Evolutionary conservation across 2,888 invertebrate genomes (phyloP), one percentile per base, ranked within the genome.

Genomic region (Philereme vetulata): DNA sequence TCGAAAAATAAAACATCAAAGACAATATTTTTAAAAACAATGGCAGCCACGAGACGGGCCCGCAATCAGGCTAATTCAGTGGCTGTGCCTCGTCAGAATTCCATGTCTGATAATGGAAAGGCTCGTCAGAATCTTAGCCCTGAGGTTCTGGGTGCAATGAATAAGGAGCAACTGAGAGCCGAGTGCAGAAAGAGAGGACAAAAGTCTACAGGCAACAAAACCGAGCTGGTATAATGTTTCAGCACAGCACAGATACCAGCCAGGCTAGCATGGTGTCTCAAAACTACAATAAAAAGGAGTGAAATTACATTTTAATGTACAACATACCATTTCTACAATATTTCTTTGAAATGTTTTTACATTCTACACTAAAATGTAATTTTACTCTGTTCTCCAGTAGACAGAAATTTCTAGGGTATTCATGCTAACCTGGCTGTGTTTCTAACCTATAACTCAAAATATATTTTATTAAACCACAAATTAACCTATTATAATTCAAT

Each of bases 101-200:
- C 89, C 9, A 76, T 89, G 50, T 85, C 88, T 74, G 91, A 92
- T 49, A 88, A 86, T 81, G 87, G 84, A 71, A 84, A 85, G 72
- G 80, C 84, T 55, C 88, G 88, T 66, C 90, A 91, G 74, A 89
- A 80, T 68, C 77, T 91, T 68, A 89, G 84, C 66, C 88, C 90
- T 57, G 92, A 93, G 75, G 87, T 92, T 76, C 86, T 95, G 79
- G 90, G 93, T 60, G 87, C 92, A 66, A 93, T 95, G 92, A 95
- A 93, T 78, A 95, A 95, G 92, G 95, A 95, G 79, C 95, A 95
- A 81, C 92, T 95, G 68, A 94, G 95, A 75, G 88, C 90, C 58
- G 95, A 95, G 82, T 95, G 95, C 91, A 92, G 94, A 72, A 94
- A 94, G 88, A 86, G 95, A 75, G 95, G 95, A 71, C 94, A 94